Evolutionary conservation across 2,113 vertebrate species (phyloP).

Genomic region (Laticauda laticaudata): DNA sequence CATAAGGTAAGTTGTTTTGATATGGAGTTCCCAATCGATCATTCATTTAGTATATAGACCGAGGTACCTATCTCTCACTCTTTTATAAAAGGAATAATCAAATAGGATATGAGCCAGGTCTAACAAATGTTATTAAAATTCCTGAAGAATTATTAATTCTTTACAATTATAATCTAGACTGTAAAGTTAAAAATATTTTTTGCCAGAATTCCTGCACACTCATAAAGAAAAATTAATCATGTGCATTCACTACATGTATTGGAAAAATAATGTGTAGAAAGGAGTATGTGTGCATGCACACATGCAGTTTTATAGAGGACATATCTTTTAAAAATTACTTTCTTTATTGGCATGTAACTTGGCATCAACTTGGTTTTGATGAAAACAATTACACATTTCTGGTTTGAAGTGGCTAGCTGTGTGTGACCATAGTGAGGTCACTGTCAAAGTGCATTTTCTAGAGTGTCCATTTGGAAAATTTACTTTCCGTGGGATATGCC

Average conservation of each 20-base stretch:
- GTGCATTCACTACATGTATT: neutral
- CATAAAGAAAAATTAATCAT: neutral
- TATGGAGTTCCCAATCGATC: too few relatives aligned
- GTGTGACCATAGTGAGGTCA: neutral
- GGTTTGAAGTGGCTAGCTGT: neutral
- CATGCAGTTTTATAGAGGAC: neutral
- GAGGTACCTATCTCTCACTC: too few relatives aligned
- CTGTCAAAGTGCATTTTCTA: neutral
- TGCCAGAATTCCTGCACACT: neutral
- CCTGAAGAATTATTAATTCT: too few relatives aligned
- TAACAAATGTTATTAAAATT: too few relatives aligned
- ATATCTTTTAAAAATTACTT: neutral
- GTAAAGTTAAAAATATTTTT: neutral
- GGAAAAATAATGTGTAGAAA: neutral
- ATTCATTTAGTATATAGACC: too few relatives aligned
- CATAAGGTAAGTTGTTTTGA: too few relatives aligned
- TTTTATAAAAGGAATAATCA: too few relatives aligned
- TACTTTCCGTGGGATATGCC: neutral
- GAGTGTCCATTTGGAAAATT: slow-evolving; percentile 12
- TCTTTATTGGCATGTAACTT: slow-evolving; percentile 1
- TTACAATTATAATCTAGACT: neutral
- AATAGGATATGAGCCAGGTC: too few relatives aligned
- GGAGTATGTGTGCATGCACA: neutral
- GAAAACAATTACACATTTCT: neutral
- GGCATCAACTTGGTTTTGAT: neutral